phyloP scores from a whole-genome alignment of 2,113 vertebrate genomes.

The Desmodus rotundus region DNA sequence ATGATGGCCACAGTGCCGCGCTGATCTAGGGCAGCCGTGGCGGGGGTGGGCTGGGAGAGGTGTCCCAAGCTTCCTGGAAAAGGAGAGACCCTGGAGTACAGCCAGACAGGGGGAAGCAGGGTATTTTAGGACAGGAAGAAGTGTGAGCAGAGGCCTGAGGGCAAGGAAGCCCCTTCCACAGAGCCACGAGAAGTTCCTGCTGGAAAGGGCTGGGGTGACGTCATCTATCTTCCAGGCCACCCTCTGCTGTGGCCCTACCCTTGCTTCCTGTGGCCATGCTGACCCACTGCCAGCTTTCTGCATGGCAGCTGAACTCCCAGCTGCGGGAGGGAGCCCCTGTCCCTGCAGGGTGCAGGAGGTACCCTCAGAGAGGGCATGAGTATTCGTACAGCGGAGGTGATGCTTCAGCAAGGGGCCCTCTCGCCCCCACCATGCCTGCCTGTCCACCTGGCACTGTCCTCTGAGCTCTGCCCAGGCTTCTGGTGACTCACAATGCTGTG shows the following conservation, averaged over 20 bases:
- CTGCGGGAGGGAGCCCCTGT: not conserved
- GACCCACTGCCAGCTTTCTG: not conserved
- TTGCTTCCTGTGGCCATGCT: not conserved
- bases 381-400: not conserved
- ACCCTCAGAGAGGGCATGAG: not conserved
- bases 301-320: too few species aligned
- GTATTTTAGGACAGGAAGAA: not conserved
- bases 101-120: not conserved
- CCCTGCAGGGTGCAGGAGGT: not conserved
- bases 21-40: not conserved
- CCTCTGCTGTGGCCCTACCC: not conserved
- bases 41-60: not conserved
- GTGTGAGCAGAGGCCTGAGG: not conserved
- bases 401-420: not conserved
- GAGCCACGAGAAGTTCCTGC: not conserved
- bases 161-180: not conserved
- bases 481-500: not conserved
- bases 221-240: not conserved
- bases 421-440: not conserved
- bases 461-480: not conserved
- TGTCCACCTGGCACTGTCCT: accelerated
- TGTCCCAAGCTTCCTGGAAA: not conserved
- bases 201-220: not conserved
- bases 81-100: not conserved
- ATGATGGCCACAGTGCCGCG: not conserved